phyloP scores from a whole-genome alignment of 2,888 invertebrate genomes.

The Mythimna albipuncta region DNA sequence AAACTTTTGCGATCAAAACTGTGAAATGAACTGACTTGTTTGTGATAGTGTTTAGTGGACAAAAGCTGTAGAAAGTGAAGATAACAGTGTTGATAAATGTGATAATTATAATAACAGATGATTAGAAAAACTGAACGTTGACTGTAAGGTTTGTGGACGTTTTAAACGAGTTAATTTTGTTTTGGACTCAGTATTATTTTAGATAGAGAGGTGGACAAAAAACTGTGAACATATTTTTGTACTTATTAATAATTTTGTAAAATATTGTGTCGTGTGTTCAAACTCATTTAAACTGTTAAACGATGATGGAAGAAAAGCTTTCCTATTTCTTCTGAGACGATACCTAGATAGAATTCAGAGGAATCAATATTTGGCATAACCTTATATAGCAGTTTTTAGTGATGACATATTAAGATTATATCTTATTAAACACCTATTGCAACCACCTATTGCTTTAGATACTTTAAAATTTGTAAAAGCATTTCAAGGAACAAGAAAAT shows the following conservation, averaged over 20 bases:
- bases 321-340: constrained; percentile 3
- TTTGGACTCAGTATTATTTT: constrained; percentile 16
- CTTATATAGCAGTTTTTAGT: background rate
- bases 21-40: constrained; percentile 66
- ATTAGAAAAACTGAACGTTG: constrained; percentile 37
- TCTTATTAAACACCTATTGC: background rate
- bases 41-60: constrained; percentile 66
- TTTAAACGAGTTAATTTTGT: constrained; percentile 28
- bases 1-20: constrained; percentile 70
- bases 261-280: constrained; percentile 6
- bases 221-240: constrained; percentile 23
- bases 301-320: background rate
- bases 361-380: constrained; percentile 1
- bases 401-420: background rate
- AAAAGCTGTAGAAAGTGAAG: constrained; percentile 46
- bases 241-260: constrained; percentile 18
- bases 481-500: background rate
- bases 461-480: background rate
- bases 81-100: constrained; percentile 57
- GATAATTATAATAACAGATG: constrained; percentile 56
- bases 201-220: constrained; percentile 4
- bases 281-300: background rate
- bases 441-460: background rate
- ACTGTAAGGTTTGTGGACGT: constrained; percentile 51
- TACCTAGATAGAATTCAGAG: background rate